Conservation (phyloP, 2,113 vertebrate species). For the Epinephelus cyanopodus region DNA sequence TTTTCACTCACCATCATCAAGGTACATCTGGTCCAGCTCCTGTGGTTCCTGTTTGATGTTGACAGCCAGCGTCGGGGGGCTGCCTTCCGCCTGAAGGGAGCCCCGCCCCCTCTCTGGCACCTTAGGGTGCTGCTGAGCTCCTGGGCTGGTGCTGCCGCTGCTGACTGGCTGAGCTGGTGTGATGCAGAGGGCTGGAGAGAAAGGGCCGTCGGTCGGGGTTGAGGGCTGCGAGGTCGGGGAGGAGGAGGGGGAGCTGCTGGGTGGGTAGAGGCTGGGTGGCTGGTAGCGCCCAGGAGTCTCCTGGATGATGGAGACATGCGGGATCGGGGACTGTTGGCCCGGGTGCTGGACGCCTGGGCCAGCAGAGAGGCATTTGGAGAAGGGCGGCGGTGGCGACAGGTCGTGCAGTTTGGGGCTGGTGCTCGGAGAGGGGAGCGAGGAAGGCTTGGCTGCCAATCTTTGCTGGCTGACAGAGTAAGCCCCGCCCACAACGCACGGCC, state of each 20-base stretch:
- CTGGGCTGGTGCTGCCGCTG: constrained; percentile 66
- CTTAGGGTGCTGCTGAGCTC: constrained; percentile 64
- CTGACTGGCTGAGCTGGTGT: constrained; percentile 47
- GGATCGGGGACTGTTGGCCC: constrained; percentile 76
- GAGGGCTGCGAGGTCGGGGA: constrained; percentile 84
- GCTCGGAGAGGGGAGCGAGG: constrained; percentile 79
- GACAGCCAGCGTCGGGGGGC: constrained; percentile 88
- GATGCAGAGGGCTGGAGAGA: constrained; percentile 57
- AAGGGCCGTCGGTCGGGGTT: constrained; percentile 69
- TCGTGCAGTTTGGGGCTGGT: constrained; percentile 91
- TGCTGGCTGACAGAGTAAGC: constrained; percentile 87
- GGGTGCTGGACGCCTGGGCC: constrained; percentile 76
- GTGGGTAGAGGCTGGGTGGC: constrained; percentile 85
- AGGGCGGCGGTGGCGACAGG: constrained; percentile 86
- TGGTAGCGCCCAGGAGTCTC: constrained; percentile 89
- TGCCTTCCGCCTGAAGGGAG: constrained; percentile 88
- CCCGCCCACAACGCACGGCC: constrained; percentile 84
- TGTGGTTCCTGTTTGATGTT: constrained; percentile 96
- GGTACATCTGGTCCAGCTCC: constrained; percentile 98
- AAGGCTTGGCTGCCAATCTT: constrained; percentile 79
- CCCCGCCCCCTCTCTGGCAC: constrained; percentile 79
- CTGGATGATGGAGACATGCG: constrained; percentile 89
- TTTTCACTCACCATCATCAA: constrained; percentile 94
- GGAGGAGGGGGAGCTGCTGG: constrained; percentile 85
- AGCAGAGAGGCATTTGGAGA: constrained; percentile 86